Conservation (phyloP, 2,888 invertebrate species). For the Apamea crenata region DNA sequence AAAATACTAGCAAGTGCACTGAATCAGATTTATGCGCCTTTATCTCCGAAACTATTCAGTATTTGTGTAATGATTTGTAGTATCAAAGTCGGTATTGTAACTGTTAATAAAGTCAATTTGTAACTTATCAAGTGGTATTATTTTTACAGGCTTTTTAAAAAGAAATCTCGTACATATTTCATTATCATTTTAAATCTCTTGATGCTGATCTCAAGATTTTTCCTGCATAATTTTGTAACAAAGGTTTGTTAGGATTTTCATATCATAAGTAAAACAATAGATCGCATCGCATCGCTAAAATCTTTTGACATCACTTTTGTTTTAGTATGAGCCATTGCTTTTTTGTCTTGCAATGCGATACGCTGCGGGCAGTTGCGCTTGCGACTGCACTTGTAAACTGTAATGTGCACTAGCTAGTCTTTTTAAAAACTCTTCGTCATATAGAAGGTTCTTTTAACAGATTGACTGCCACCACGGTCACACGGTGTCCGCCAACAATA, state of each 20-base stretch:
- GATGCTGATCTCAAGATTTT: background rate
- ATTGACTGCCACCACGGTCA: too few relatives aligned
- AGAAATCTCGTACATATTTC: too few relatives aligned
- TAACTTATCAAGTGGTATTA: background rate
- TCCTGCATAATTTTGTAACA: background rate
- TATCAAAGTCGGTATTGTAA: constrained; percentile 30
- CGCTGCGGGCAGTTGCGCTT: background rate
- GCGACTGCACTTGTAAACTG: background rate
- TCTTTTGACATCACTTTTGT: background rate
- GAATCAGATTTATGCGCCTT: constrained; percentile 10
- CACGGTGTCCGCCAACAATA: too few relatives aligned
- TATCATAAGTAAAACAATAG: too few relatives aligned
- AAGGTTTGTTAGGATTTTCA: background rate
- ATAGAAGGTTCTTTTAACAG: too few relatives aligned
- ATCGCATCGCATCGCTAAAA: background rate
- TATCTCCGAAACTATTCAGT: constrained; percentile 24
- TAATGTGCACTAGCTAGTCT: background rate
- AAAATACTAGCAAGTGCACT: constrained; percentile 30
- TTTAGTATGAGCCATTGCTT: background rate
- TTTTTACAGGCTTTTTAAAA: background rate
- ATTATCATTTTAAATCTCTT: background rate
- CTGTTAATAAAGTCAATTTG: constrained; percentile 10
- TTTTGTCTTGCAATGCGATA: background rate
- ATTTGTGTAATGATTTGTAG: constrained; percentile 40
- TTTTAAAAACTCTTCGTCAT: too few relatives aligned